phyloP scores from a whole-genome alignment of 2,797 vertebrate genomes.

The Premnoplex brunnescens region DNA sequence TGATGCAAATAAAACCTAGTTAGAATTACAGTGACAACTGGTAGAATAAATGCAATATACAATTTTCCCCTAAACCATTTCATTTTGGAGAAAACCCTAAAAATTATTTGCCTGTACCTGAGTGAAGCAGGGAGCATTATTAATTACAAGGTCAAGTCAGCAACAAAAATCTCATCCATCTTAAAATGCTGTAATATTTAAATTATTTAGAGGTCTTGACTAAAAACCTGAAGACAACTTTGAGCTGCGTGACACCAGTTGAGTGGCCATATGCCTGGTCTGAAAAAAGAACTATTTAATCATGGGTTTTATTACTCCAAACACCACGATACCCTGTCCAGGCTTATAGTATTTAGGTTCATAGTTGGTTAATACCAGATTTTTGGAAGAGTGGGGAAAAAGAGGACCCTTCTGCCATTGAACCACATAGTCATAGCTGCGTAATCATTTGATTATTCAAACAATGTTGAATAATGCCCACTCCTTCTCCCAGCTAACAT shows the following conservation, averaged over 20 bases:
- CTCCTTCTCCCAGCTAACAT: neutral
- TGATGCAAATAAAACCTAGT: neutral
- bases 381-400: neutral
- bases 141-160: neutral
- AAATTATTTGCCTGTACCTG: neutral
- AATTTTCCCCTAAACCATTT: neutral
- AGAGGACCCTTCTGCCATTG: neutral
- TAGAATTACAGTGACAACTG: neutral
- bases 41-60: neutral
- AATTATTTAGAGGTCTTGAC: neutral
- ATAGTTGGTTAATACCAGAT: neutral
- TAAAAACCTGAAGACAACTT: neutral
- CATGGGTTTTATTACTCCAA: neutral
- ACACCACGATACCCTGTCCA: neutral
- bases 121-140: neutral
- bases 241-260: neutral
- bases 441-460: neutral
- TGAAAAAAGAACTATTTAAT: neutral
- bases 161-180: neutral
- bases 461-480: rapidly evolving
- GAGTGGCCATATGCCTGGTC: neutral
- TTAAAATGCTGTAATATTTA: neutral
- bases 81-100: neutral
- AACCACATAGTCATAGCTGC: rapidly evolving
- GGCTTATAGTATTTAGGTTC: neutral